phyloP scores from a whole-genome alignment of 2,797 vertebrate species.

The Molossus molossus region DNA sequence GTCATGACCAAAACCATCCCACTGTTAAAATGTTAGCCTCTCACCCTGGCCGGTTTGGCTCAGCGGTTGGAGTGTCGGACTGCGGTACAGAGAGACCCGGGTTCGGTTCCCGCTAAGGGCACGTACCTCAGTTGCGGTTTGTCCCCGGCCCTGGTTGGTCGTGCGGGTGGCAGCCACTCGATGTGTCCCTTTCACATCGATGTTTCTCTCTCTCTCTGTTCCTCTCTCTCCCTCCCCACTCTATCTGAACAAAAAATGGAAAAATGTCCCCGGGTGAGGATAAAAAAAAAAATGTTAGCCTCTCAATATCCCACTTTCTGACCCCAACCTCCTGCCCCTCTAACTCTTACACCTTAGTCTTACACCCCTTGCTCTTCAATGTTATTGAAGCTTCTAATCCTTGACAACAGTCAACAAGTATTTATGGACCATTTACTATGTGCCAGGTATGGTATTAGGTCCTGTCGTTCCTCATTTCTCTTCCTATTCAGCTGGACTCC shows the following conservation, averaged over 20 bases:
- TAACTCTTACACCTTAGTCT: not conserved
- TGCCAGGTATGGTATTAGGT: not conserved
- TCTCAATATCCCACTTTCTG: not conserved
- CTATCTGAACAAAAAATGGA: too few relatives aligned
- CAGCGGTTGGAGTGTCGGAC: too few relatives aligned
- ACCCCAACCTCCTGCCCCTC: not conserved
- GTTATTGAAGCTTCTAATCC: not conserved
- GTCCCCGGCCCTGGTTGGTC: too few relatives aligned
- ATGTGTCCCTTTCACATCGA: too few relatives aligned
- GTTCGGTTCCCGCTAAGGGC: too few relatives aligned
- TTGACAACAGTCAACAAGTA: conserved; percentile 3
- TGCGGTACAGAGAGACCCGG: too few relatives aligned
- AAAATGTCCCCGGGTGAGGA: too few relatives aligned
- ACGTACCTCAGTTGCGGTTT: too few relatives aligned
- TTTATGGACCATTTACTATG: not conserved
- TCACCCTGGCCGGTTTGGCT: not conserved
- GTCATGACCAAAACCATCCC: not conserved
- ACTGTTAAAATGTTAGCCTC: not conserved
- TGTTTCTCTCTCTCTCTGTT: too few relatives aligned
- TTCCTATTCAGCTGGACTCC: not conserved
- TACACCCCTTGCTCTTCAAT: not conserved
- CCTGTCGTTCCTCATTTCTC: not conserved
- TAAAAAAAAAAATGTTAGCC: not conserved
- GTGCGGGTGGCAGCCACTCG: too few relatives aligned
- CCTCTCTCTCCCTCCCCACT: too few relatives aligned